Percentiles rank a stretch among this genome's conserved stretches.
Evolutionary conservation across 2,797 vertebrate genomes (phyloP).

Genomic region (Enteromius radiatus): DNA sequence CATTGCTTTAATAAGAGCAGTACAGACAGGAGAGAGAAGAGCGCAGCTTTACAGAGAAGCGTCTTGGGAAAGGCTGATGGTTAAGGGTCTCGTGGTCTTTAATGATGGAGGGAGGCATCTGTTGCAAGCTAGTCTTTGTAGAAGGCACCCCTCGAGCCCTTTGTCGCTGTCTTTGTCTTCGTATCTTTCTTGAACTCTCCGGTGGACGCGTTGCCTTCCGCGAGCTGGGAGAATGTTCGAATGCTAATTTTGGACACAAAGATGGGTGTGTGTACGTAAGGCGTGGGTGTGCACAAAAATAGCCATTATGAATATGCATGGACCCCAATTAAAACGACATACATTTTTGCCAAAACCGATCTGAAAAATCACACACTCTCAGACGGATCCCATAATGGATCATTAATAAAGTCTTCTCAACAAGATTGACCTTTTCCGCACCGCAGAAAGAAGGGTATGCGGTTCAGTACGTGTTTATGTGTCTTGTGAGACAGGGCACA

Average conservation of each 20-base stretch:
- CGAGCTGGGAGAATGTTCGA: neutral
- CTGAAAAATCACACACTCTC: conserved; percentile 24
- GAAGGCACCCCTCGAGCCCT: conserved; percentile 22
- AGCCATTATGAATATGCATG: conserved; percentile 52
- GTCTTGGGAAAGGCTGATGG: conserved; percentile 40
- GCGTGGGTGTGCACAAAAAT: conserved; percentile 37
- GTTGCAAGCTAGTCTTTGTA: conserved; percentile 43
- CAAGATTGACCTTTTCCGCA: neutral
- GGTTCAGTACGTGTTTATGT: neutral
- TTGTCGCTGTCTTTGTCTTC: conserved; percentile 21
- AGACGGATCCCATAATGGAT: neutral
- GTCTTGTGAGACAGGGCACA: conserved; percentile 4
- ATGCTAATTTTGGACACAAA: conserved; percentile 32
- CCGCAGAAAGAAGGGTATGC: neutral
- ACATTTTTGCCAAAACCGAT: conserved; percentile 38
- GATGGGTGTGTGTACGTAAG: conserved; percentile 23
- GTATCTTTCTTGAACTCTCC: conserved; percentile 43
- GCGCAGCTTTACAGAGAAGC: conserved; percentile 40
- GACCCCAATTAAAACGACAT: conserved; percentile 42
- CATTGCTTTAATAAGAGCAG: conserved; percentile 66
- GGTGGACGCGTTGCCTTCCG: conserved; percentile 40
- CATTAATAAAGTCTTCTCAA: conserved; percentile 12
- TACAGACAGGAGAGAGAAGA: conserved; percentile 47
- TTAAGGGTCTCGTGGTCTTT: conserved; percentile 45
- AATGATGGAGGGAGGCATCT: conserved; percentile 54